phyloP scores from a whole-genome alignment of 2,888 invertebrate genomes.

The Pristionchus maxplancki region DNA sequence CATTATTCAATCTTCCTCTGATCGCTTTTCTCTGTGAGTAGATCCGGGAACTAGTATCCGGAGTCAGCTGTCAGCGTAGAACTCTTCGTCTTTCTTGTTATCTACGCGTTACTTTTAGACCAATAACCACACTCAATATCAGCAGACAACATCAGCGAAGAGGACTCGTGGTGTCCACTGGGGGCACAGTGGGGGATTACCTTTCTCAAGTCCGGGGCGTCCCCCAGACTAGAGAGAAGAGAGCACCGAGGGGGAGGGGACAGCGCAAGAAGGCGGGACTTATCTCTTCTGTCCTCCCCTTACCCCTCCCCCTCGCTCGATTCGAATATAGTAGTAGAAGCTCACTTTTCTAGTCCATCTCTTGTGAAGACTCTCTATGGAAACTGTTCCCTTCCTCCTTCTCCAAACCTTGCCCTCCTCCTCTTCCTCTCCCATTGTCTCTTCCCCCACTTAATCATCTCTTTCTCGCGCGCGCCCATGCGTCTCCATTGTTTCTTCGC shows the following conservation, averaged over 20 bases:
- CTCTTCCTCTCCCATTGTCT: conserved; percentile 11
- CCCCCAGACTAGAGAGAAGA: not conserved
- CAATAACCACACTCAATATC: not conserved
- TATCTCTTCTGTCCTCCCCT: conserved; percentile 22
- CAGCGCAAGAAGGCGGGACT: conserved; percentile 35
- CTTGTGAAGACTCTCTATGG: not conserved
- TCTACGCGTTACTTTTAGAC: conserved; percentile 7
- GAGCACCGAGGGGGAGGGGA: not conserved
- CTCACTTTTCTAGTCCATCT: not conserved
- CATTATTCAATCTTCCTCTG: not conserved
- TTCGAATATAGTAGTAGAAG: conserved; percentile 41
- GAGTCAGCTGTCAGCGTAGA: conserved; percentile 17
- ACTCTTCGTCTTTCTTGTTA: not conserved
- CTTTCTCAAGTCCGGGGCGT: not conserved
- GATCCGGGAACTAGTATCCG: conserved; percentile 13
- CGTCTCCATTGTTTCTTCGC: conserved; percentile 37
- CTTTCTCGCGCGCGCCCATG: not conserved
- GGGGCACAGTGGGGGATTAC: not conserved
- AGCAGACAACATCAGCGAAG: not conserved
- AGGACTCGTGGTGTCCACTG: not conserved
- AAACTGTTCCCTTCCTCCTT: conserved; percentile 23
- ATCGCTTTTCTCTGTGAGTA: not conserved
- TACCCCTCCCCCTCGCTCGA: conserved; percentile 9
- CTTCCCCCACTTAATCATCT: conserved; percentile 27
- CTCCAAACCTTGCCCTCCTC: conserved; percentile 9